phyloP scores from a whole-genome alignment of 2,797 vertebrate species.

The Cetoscarus ocellatus region DNA sequence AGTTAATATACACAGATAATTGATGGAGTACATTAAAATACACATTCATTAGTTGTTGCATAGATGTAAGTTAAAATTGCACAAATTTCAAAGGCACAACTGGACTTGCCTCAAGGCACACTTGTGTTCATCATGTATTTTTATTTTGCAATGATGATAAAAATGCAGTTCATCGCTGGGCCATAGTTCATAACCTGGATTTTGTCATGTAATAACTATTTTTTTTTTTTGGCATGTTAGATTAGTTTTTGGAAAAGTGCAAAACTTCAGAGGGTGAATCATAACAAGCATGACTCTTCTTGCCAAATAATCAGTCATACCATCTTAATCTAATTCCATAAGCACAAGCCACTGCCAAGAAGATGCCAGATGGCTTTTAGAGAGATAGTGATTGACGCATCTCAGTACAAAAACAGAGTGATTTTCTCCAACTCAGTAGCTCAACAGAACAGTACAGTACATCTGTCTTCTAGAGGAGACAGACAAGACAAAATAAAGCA shows the following conservation, averaged over 20 bases:
- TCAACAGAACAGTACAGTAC: slow-evolving; percentile 55
- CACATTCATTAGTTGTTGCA: too few species aligned
- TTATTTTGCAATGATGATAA: too few species aligned
- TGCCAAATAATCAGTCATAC: slow-evolving; percentile 39
- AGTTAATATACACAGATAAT: too few species aligned
- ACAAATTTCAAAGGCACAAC: too few species aligned
- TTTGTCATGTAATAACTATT: not conserved
- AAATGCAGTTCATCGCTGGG: too few species aligned
- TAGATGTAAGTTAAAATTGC: too few species aligned
- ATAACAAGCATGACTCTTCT: slow-evolving; percentile 6
- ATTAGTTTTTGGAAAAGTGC: not conserved
- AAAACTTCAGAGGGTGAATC: slow-evolving; percentile 8
- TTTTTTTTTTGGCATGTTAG: not conserved
- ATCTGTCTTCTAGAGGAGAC: slow-evolving; percentile 55
- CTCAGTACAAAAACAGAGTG: slow-evolving; percentile 49
- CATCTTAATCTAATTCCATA: slow-evolving; percentile 45
- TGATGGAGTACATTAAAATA: too few species aligned
- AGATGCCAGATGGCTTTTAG: slow-evolving; percentile 63
- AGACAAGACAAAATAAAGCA: slow-evolving; percentile 54
- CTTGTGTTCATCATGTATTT: too few species aligned
- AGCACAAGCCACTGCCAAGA: slow-evolving; percentile 37
- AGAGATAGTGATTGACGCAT: slow-evolving; percentile 62
- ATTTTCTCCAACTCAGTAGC: slow-evolving; percentile 57
- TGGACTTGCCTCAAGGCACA: too few species aligned
- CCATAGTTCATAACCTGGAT: not conserved